Conservation (phyloP, 1,140 invertebrate species). For the Ericerus pela region DNA sequence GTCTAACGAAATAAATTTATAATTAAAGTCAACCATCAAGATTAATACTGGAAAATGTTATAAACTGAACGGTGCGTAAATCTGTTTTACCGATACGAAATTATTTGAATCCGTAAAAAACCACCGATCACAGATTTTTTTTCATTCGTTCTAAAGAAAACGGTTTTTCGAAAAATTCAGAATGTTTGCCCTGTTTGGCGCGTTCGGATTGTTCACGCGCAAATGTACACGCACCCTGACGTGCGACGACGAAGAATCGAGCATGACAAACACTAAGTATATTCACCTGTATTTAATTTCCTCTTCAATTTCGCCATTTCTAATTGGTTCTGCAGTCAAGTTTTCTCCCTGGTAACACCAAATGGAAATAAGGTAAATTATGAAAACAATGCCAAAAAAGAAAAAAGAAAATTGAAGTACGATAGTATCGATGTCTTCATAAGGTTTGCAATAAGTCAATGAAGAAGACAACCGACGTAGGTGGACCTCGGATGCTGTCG, state of each 20-base stretch:
- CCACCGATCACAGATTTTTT: too few relatives aligned
- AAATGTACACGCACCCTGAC: too few relatives aligned
- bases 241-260: neutral
- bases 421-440: neutral
- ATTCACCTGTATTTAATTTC: neutral
- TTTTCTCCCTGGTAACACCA: neutral
- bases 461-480: neutral
- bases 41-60: too few relatives aligned
- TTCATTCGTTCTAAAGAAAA: neutral
- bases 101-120: too few relatives aligned
- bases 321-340: neutral
- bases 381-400: constrained; percentile 1
- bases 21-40: too few relatives aligned
- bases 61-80: too few relatives aligned
- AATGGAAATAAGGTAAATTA: too few relatives aligned
- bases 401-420: neutral
- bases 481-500: neutral
- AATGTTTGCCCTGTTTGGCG: too few relatives aligned
- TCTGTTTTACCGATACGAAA: too few relatives aligned
- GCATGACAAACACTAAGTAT: neutral
- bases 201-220: too few relatives aligned
- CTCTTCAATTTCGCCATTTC: neutral
- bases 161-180: neutral
- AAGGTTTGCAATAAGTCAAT: neutral
- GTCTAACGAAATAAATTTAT: too few relatives aligned